These are phyloP conservation scores for Aphelinus atriplicis DNA, from an alignment of 1,140 invertebrate species.

Conservation along the genomic window DNA sequence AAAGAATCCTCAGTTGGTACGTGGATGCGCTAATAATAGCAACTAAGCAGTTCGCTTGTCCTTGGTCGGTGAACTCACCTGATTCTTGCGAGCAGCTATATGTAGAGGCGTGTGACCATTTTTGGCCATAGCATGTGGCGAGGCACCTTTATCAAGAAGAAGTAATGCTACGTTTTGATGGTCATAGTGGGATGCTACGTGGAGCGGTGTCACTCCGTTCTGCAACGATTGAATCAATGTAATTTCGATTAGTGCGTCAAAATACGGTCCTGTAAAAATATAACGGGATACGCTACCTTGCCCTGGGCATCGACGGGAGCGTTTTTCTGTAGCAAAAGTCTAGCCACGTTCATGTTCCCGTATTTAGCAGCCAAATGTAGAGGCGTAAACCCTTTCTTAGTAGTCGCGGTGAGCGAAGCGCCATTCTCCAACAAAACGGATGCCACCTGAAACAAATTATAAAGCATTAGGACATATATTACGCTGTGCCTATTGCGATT, in stretches of 20 bases:
- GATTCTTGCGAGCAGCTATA: conserved; percentile 98
- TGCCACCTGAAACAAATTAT: conserved; percentile 76
- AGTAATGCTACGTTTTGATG: conserved; percentile 92
- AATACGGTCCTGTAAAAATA: too few species aligned
- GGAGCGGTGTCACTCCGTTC: conserved; percentile 97
- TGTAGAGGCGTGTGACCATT: conserved; percentile 98
- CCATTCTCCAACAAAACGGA: conserved; percentile 91
- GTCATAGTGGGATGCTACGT: conserved; percentile 98
- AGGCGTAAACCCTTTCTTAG: conserved; percentile 97
- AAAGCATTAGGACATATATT: too few species aligned
- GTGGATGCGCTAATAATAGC: conserved; percentile 3
- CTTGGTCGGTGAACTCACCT: conserved; percentile 68
- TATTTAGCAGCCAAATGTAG: conserved; percentile 98
- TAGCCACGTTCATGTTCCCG: conserved; percentile 92
- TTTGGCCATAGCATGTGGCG: conserved; percentile 94
- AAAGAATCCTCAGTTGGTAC: conserved; percentile 1
- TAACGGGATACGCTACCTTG: conserved; percentile 69
- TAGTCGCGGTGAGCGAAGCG: conserved; percentile 88
- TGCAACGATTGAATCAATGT: conserved; percentile 49
- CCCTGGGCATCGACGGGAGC: conserved; percentile 94
- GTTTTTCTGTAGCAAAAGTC: conserved; percentile 86
- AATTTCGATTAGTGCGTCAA: too few species aligned
- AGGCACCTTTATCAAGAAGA: conserved; percentile 92
- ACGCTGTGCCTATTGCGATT: too few species aligned
- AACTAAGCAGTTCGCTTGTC: background rate